Evolutionary conservation across 2,888 invertebrate genomes (phyloP), one percentile per base, ranked within the genome.

Genomic region (Blomia tropicalis): DNA sequence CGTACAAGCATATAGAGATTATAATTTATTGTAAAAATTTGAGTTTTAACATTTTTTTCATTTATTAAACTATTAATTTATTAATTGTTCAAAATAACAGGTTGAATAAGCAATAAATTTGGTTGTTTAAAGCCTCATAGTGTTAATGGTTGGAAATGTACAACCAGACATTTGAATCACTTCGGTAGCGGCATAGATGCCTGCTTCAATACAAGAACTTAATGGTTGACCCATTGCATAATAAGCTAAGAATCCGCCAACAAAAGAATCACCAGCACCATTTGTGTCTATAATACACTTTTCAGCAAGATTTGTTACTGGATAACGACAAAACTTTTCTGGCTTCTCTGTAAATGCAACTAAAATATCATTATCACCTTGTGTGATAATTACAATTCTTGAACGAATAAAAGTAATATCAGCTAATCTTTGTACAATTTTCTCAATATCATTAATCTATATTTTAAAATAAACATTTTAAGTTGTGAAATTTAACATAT

Each of bases 261-360:
- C 84, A 77, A 98, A 98, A 1, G 95, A 93, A 77, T 98, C 98
- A 0, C 98, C 98, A 59, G 98, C 98, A 5, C 96, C 96, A 75
- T 96, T 98, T 0, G 96, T 95, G 73, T 98, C 98, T 27, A 87
- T 83, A 47, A 77, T 72, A 1, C 80, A 74, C 32, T 91, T 73
- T 43, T 74, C 74, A 0, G 74, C 75, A 0, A 88, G 85, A 0
- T 85, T 82, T 69, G 76, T 75, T 2, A 78, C 77, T 2, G 65
- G n/a, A 32, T 71, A 69, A 62, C 71, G 69, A 23, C 67, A 51
- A 19, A 67, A 65, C 31, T 67, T 11, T 77, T 17, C 78, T n/a
- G 25, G 22, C 17, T 81, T 76, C 2, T 11, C 14, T 2, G 58
- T 58, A 63, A 69, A 68, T 0, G 83, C 86, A 4, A 95, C 77